These are phyloP conservation scores for Phallusia fumigata DNA, from an alignment of 23 tunicate species.

Conservation along the genomic window DNA sequence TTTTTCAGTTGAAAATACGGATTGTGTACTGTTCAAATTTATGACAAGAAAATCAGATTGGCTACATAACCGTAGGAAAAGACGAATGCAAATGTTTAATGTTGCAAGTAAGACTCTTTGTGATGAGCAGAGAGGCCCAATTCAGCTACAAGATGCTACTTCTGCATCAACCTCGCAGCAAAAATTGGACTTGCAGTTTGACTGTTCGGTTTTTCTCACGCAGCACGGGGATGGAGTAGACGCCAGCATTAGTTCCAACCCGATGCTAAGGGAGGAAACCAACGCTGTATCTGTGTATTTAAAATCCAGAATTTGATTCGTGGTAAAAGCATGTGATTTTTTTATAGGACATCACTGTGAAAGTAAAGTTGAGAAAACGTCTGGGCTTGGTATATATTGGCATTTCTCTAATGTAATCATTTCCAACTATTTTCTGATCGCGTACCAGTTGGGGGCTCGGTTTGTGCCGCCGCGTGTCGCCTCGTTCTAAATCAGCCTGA, in stretches of 20 bases:
- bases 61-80: not conserved
- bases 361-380: no score
- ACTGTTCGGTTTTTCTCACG: not conserved
- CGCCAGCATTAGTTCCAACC: not conserved
- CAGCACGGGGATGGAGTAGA: not conserved
- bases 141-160: not conserved
- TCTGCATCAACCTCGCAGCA: no score
- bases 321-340: no score
- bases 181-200: not conserved
- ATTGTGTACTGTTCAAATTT: not conserved
- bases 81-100: not conserved
- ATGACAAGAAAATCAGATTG: not conserved
- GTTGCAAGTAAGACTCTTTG: not conserved
- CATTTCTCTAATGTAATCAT: no score
- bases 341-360: no score
- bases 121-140: not conserved
- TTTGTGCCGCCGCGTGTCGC: no score
- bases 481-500: no score
- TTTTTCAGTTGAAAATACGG: not conserved
- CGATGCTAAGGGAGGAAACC: not conserved
- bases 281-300: conserved; percentile 6
- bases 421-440: no score
- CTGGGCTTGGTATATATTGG: no score
- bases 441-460: no score
- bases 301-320: conserved; percentile 5